A percentile compares a stretch with the other conserved stretches of the same genome.
These are phyloP conservation scores for Anguilla pacifica DNA, from an alignment of 2,797 vertebrate species.

Conservation along the genomic window DNA sequence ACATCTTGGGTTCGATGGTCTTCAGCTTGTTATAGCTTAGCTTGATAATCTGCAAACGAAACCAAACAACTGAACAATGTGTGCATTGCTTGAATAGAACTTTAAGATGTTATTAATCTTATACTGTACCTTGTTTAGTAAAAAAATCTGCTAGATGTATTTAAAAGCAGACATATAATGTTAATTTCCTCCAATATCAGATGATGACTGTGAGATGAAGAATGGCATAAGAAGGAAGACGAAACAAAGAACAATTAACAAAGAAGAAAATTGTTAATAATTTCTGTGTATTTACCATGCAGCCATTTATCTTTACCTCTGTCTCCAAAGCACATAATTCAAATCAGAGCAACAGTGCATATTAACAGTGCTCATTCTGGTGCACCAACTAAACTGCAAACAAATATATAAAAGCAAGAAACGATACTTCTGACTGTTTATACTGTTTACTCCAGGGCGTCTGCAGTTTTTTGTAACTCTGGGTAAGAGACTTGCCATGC, in stretches of 20 bases:
- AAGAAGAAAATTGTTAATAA: not conserved
- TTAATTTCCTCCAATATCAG: not conserved
- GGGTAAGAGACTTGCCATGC: not conserved
- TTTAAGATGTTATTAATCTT: not conserved
- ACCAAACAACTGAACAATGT: not conserved
- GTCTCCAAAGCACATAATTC: not conserved
- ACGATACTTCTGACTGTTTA: not conserved
- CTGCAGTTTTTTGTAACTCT: not conserved
- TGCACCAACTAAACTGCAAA: not conserved
- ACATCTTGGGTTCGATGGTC: conserved; percentile 60
- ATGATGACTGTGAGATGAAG: conserved; percentile 2
- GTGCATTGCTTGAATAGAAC: not conserved
- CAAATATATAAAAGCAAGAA: not conserved
- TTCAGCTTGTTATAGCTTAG: conserved; percentile 82
- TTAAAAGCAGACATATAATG: not conserved
- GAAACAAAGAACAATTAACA: not conserved
- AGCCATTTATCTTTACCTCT: not conserved
- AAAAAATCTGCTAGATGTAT: not conserved
- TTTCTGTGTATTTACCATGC: not conserved
- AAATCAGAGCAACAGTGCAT: not conserved
- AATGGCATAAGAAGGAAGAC: not conserved
- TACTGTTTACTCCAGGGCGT: no score
- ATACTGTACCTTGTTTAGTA: not conserved
- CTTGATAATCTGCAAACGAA: conserved; percentile 71
- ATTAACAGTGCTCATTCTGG: no score